Conservation (phyloP, 1,140 invertebrate genomes). For the Dinothrombium tinctorium region DNA sequence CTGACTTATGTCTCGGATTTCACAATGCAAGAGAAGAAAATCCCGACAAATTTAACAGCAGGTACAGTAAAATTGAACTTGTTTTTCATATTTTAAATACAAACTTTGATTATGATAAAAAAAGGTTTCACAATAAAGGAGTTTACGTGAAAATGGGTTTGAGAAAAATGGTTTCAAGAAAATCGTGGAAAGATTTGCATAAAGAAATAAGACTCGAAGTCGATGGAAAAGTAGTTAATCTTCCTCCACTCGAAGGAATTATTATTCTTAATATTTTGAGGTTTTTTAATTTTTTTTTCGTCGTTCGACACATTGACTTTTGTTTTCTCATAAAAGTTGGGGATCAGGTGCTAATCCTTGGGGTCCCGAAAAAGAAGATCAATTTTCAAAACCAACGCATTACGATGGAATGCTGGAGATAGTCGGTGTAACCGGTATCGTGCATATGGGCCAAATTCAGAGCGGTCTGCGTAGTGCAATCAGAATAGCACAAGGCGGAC, state of each 20-base stretch:
- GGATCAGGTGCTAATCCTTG: conserved; percentile 98
- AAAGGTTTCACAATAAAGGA: conserved; percentile 82
- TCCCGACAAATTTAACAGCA: conserved; percentile 76
- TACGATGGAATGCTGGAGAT: conserved; percentile 98
- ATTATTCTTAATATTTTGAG: conserved; percentile 98
- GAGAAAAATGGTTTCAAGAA: conserved; percentile 84
- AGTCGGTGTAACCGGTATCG: conserved; percentile 92
- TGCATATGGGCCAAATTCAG: conserved; percentile 96
- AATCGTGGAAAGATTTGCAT: conserved; percentile 83
- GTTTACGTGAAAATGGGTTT: conserved; percentile 97
- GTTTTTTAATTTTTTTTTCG: conserved; percentile 26
- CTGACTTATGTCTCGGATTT: conserved; percentile 92
- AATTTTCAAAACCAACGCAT: conserved; percentile 94
- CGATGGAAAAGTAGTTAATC: conserved; percentile 74
- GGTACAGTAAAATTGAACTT: conserved; percentile 37
- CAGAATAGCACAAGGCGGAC: conserved; percentile 78
- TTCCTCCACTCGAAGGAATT: conserved; percentile 91
- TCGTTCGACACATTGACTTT: background rate
- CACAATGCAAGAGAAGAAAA: conserved; percentile 85
- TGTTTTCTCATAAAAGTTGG: conserved; percentile 40
- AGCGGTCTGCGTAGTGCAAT: conserved; percentile 83
- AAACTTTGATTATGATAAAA: background rate
- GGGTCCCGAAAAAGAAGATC: conserved; percentile 93
- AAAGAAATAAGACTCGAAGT: conserved; percentile 83
- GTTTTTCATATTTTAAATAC: no score